phyloP scores from a whole-genome alignment of 2,113 vertebrate genomes.

The Trogon melanurus region DNA sequence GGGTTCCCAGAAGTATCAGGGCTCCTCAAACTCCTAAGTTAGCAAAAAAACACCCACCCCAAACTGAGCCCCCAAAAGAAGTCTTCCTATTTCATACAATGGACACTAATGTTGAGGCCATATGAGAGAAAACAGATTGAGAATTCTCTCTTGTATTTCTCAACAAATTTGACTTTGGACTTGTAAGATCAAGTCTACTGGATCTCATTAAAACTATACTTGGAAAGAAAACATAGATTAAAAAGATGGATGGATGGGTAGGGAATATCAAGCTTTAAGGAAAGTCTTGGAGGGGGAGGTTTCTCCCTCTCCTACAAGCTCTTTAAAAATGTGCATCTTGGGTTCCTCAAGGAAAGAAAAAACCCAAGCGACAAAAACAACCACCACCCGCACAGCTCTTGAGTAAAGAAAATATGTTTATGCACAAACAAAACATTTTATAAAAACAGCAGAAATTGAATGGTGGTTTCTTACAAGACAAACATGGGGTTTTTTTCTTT shows the following conservation, averaged over 20 bases:
- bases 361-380: not conserved
- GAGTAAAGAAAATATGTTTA: not conserved
- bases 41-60: not conserved
- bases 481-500: not conserved
- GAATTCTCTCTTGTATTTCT: not conserved
- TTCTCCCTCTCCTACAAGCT: not conserved
- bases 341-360: not conserved
- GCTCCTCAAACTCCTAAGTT: not conserved
- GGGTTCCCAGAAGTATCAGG: not conserved
- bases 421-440: not conserved
- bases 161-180: not conserved
- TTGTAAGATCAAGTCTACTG: not conserved
- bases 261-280: not conserved
- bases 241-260: not conserved
- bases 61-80: rapidly evolving
- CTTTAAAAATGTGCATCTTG: not conserved
- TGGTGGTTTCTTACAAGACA: not conserved
- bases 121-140: not conserved
- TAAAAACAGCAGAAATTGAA: not conserved
- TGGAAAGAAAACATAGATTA: not conserved
- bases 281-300: not conserved
- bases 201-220: not conserved
- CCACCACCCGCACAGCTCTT: not conserved
- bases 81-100: not conserved
- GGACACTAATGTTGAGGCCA: not conserved